Evolutionary conservation across 2,797 vertebrate species (phyloP).

Genomic region (Atherinosoma microstoma): DNA sequence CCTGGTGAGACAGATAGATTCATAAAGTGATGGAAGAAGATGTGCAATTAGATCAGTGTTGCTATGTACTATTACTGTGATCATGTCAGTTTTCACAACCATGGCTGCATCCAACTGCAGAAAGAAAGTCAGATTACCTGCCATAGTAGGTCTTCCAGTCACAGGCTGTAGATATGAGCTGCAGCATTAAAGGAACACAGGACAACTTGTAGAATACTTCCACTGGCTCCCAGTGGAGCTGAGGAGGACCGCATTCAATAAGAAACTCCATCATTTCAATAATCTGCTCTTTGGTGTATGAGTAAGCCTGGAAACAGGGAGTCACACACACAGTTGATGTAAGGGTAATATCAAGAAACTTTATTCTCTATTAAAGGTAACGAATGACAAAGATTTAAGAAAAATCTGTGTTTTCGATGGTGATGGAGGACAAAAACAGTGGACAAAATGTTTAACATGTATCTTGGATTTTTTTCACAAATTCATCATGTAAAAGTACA

Average conservation of each 20-base stretch:
- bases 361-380: neutral
- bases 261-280: slow-evolving; percentile 98
- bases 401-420: neutral
- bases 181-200: slow-evolving; percentile 92
- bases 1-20: slow-evolving; percentile 69
- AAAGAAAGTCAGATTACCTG: slow-evolving; percentile 80
- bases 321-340: neutral
- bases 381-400: rapidly evolving
- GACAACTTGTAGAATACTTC: slow-evolving; percentile 94
- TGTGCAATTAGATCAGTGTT: neutral
- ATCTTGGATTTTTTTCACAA: neutral
- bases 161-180: slow-evolving; percentile 94
- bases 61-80: neutral
- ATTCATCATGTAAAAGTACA: rapidly evolving
- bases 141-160: slow-evolving; percentile 98
- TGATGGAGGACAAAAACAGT: neutral
- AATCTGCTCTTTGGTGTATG: slow-evolving; percentile 92
- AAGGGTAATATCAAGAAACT: neutral
- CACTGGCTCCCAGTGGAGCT: slow-evolving; percentile 94
- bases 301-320: slow-evolving; percentile 83
- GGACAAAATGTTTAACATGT: neutral
- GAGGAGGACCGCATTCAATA: slow-evolving; percentile 90
- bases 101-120: neutral
- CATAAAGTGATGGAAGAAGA: neutral
- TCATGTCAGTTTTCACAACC: neutral